A percentile compares a stretch with the other conserved stretches of the same genome.
Conservation (phyloP, 1,140 invertebrate species). For the Drosophila trapezifrons region DNA sequence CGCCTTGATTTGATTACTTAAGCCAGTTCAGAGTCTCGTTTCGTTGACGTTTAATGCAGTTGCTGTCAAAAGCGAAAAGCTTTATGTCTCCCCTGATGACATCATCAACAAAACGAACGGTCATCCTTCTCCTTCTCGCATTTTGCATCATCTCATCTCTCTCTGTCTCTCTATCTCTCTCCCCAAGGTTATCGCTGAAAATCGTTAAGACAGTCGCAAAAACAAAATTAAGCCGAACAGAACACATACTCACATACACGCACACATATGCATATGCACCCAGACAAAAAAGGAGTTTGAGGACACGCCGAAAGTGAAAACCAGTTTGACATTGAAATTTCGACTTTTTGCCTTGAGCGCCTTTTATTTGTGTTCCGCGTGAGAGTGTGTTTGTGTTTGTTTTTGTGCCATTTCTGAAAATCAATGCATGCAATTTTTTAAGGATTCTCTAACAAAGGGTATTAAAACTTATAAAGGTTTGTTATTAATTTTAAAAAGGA, state of each 20-base stretch:
- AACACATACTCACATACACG: slow-evolving; percentile 12
- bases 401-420: slow-evolving; percentile 45
- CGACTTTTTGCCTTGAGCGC: slow-evolving; percentile 38
- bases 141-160: slow-evolving; percentile 63
- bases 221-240: slow-evolving; percentile 34
- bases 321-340: slow-evolving; percentile 73
- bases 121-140: slow-evolving; percentile 59
- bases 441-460: slow-evolving; percentile 24
- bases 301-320: slow-evolving; percentile 74
- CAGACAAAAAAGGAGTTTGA: slow-evolving; percentile 67
- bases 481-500: neutral
- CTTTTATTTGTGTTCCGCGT: slow-evolving; percentile 14
- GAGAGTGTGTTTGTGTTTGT: slow-evolving; percentile 9
- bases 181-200: slow-evolving; percentile 75
- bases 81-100: slow-evolving; percentile 44
- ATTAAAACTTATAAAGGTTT: neutral
- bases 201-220: slow-evolving; percentile 47
- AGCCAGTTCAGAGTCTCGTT: slow-evolving; percentile 21
- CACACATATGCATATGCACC: slow-evolving; percentile 6
- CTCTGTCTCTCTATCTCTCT: slow-evolving; percentile 52
- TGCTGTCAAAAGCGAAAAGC: slow-evolving; percentile 36
- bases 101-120: slow-evolving; percentile 43
- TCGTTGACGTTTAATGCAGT: slow-evolving; percentile 43
- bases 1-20: slow-evolving; percentile 48
- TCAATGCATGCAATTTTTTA: slow-evolving; percentile 57